These are phyloP conservation scores for Silurus asotus DNA, from an alignment of 2,113 vertebrate species.

Conservation along the genomic window DNA sequence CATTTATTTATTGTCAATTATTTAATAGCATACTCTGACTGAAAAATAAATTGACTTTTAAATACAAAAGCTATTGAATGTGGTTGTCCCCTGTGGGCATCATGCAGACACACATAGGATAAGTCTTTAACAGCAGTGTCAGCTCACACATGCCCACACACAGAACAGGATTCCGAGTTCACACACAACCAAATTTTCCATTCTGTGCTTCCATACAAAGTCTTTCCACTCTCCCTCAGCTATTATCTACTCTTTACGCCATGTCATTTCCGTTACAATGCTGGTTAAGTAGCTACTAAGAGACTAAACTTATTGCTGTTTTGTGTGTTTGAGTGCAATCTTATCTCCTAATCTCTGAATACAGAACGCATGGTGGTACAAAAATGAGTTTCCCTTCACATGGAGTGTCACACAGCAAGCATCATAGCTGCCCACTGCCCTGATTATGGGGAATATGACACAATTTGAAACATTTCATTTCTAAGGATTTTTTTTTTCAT, in stretches of 20 bases:
- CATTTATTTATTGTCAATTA: background rate
- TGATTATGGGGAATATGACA: conserved; percentile 11
- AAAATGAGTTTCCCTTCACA: conserved; percentile 20
- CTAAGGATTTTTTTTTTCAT: too few species aligned
- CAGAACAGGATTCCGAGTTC: conserved; percentile 16
- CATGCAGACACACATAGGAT: conserved; percentile 19
- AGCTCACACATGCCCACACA: conserved; percentile 26
- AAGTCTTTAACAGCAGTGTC: conserved; percentile 24
- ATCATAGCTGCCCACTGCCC: conserved; percentile 1
- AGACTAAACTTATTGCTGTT: conserved; percentile 17
- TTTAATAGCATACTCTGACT: background rate
- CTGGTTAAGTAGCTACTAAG: conserved; percentile 13
- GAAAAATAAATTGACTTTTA: background rate
- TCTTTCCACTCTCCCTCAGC: background rate
- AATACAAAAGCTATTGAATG: background rate
- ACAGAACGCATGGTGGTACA: background rate
- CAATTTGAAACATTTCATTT: too few species aligned
- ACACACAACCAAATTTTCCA: background rate
- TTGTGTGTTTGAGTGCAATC: background rate
- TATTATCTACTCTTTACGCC: conserved; percentile 8
- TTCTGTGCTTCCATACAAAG: background rate
- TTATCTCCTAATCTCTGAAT: background rate
- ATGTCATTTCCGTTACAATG: conserved; percentile 3
- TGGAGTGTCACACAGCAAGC: background rate
- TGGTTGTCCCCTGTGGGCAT: conserved; percentile 22